Evolutionary conservation across 2,888 invertebrate genomes (phyloP).

Genomic region (Hoplodrina blanda): DNA sequence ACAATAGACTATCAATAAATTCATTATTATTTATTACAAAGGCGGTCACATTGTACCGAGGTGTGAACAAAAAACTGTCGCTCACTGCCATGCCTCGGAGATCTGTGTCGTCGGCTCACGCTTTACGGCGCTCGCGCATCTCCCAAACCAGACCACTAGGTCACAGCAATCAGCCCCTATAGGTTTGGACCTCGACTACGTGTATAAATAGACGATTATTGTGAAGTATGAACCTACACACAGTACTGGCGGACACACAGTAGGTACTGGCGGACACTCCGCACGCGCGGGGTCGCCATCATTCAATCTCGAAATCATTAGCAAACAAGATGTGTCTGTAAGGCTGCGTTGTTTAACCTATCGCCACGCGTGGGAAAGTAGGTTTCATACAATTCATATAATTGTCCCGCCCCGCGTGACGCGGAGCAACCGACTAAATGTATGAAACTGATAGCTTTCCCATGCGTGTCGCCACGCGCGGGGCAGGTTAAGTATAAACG

Average conservation of each 20-base stretch:
- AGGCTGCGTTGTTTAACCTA: too few relatives aligned
- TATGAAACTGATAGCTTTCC: too few relatives aligned
- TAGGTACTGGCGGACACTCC: too few relatives aligned
- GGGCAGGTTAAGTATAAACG: too few relatives aligned
- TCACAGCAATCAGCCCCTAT: constrained; percentile 18
- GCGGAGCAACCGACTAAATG: too few relatives aligned
- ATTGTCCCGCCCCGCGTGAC: too few relatives aligned
- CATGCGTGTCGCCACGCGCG: too few relatives aligned
- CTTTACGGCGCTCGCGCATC: constrained; percentile 35
- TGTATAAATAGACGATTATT: not conserved
- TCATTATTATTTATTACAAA: constrained; percentile 9
- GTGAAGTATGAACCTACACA: not conserved
- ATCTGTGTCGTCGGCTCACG: constrained; percentile 4
- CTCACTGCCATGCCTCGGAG: constrained; percentile 1
- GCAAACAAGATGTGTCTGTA: not conserved
- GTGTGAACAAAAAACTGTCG: constrained; percentile 12
- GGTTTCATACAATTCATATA: too few relatives aligned
- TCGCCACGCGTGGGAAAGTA: too few relatives aligned
- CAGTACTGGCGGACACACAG: too few relatives aligned
- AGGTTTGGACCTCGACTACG: not conserved
- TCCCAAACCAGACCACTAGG: constrained; percentile 42
- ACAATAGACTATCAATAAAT: constrained; percentile 20
- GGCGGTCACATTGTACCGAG: not conserved
- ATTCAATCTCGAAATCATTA: not conserved
- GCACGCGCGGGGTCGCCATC: too few relatives aligned